Evolutionary conservation across 2,797 vertebrate genomes (phyloP), one percentile per base, ranked within the genome.

Genomic region (Lithobates sylvaticus): DNA sequence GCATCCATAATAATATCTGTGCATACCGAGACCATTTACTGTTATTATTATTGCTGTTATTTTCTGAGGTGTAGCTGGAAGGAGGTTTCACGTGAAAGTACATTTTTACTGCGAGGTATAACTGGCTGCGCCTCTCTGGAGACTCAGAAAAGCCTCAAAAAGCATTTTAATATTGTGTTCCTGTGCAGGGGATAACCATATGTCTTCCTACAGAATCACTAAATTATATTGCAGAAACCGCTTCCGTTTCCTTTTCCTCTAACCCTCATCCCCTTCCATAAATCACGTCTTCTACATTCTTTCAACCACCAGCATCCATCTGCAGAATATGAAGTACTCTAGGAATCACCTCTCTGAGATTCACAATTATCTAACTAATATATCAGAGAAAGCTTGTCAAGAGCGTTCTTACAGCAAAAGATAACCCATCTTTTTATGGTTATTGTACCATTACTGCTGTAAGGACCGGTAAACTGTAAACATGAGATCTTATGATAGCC

Each of bases 41-140:
- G 18, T 58, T 58, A 61, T 21, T 18, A 21, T 54, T 61, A 23
- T 23, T 61, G 21, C 21, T 61, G 1, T n/a, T 61, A 23, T 61
- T 61, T 61, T 61, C 54, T 0, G 50, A 61, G 54, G 54, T 23
- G 54, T 61, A 23, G 54, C 54, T 61, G 21, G 54, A 61, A 54
- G 4, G 13, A 61, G 54, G 21, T 61, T 23, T 61, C 54, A 23
- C 6, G 65, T 26, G 44, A 78, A 44, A 70, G n/a, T 58, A 76
- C 50, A 78, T 34, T 77, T 77, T 58, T 29, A 67, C 50, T 61
- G 83, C 32, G 71, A 70, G 77, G 61, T 67, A 58, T 64, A 61
- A 44, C 47, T 26, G 27, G 26, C 36, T 84, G 44, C 29, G 10
- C 82, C 76, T 76, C 67, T 72, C 64, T 50, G 65, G 78, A n/a